Percentiles rank a stretch among this genome's conserved stretches.
phyloP scores from a whole-genome alignment of 2,113 vertebrate genomes.

The Irena cyanogastra region DNA sequence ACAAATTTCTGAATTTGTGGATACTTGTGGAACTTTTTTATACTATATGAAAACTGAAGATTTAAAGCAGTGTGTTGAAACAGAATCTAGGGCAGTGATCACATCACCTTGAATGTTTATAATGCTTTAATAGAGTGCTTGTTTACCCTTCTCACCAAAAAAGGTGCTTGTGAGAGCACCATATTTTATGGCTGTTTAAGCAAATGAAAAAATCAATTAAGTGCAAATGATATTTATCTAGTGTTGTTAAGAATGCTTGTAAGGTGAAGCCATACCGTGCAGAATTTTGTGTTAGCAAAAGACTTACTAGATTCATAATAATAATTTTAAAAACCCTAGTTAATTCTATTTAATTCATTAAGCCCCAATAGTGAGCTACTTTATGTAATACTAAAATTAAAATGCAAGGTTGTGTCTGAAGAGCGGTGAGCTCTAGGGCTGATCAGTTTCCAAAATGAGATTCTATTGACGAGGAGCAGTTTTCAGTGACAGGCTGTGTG shows the following conservation, averaged over 20 bases:
- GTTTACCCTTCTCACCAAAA: slow-evolving; percentile 62
- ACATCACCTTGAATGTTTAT: slow-evolving; percentile 2
- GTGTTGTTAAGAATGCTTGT: slow-evolving; percentile 24
- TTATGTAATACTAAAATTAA: not conserved
- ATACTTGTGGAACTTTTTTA: not conserved
- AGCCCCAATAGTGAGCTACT: not conserved
- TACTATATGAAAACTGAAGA: not conserved
- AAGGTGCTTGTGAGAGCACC: slow-evolving; percentile 13
- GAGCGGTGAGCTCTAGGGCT: not conserved
- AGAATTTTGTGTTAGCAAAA: not conserved
- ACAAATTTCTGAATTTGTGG: not conserved
- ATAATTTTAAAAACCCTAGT: not conserved
- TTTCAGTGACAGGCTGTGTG: not conserved
- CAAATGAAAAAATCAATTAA: not conserved
- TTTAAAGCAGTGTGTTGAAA: not conserved
- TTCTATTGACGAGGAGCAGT: not conserved
- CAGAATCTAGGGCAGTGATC: not conserved
- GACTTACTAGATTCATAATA: not conserved
- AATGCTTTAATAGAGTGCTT: slow-evolving; percentile 62
- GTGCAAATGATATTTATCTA: slow-evolving; percentile 51
- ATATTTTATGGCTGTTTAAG: slow-evolving; percentile 28
- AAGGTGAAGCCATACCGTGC: slow-evolving; percentile 4
- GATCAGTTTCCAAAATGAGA: not conserved
- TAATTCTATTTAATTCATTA: not conserved
- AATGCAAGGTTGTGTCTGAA: not conserved